phyloP scores from a whole-genome alignment of 2,888 invertebrate species.

The Xanthorhoe spadicearia region DNA sequence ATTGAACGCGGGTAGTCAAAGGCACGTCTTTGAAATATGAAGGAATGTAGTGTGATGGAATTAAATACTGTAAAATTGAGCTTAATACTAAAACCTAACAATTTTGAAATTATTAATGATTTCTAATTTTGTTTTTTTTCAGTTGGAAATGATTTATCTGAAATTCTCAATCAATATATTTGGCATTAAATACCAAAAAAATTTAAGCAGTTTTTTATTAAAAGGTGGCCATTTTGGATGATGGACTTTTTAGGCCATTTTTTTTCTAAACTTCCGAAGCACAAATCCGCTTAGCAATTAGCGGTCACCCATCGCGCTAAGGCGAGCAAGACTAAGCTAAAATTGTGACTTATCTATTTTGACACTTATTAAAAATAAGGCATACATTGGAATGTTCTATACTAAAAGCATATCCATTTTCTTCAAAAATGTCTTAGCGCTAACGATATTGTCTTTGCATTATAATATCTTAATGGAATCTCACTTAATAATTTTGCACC shows the following conservation, averaged over 20 bases:
- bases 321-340: conserved; percentile 18
- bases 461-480: conserved; percentile 36
- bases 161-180: background rate
- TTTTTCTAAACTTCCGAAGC: background rate
- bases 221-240: background rate
- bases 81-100: background rate
- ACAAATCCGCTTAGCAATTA: background rate
- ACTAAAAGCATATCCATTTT: conserved; percentile 34
- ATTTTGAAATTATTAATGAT: background rate
- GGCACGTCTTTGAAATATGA: background rate
- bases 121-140: too few relatives aligned
- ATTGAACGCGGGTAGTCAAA: too few relatives aligned
- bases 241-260: background rate
- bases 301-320: background rate
- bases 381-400: conserved; percentile 52
- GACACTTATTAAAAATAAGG: conserved; percentile 58
- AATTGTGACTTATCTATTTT: conserved; percentile 56
- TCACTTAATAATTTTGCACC: conserved; percentile 47
- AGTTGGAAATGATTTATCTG: background rate
- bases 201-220: background rate
- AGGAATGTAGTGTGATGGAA: conserved; percentile 1
- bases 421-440: conserved; percentile 14
- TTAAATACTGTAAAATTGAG: conserved; percentile 4
- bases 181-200: background rate
- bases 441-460: conserved; percentile 41